Evolutionary conservation across 2,113 vertebrate species (phyloP).

Genomic region (Axis porcinus): DNA sequence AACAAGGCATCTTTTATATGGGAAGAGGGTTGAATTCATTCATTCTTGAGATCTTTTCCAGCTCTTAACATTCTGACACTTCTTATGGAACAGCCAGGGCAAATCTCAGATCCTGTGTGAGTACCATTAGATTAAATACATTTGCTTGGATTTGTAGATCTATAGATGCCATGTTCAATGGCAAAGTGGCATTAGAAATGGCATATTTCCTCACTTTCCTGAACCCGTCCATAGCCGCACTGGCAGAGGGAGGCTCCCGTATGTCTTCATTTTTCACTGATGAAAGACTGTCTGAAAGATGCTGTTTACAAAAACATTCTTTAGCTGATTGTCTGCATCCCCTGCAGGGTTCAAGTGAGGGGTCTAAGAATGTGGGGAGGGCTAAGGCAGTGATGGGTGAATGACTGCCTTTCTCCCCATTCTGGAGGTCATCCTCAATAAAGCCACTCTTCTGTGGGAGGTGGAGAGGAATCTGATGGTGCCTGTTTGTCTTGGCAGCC

Average conservation of each 20-base stretch:
- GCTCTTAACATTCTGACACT: not conserved
- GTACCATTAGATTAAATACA: not conserved
- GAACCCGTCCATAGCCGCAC: not conserved
- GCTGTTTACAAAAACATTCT: constrained; percentile 65
- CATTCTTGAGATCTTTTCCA: not conserved
- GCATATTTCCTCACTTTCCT: not conserved
- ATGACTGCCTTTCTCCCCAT: constrained; percentile 37
- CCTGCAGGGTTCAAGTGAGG: constrained; percentile 15
- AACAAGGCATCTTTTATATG: not conserved
- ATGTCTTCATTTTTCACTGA: constrained; percentile 51
- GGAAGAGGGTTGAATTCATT: not conserved
- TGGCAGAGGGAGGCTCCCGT: not conserved
- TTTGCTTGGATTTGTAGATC: not conserved
- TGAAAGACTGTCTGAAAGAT: constrained; percentile 63
- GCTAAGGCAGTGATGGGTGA: constrained; percentile 25
- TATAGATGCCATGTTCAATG: not conserved
- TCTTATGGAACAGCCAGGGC: not conserved
- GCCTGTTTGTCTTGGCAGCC: constrained; percentile 57
- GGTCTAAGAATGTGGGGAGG: constrained; percentile 40
- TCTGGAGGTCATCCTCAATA: not conserved
- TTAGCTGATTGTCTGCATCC: constrained; percentile 63
- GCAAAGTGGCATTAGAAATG: not conserved
- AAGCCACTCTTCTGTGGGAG: constrained; percentile 33
- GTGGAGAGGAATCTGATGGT: constrained; percentile 53
- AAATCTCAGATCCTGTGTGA: not conserved